Conservation (phyloP, 2,888 invertebrate species). For the Andrena camellia region DNA sequence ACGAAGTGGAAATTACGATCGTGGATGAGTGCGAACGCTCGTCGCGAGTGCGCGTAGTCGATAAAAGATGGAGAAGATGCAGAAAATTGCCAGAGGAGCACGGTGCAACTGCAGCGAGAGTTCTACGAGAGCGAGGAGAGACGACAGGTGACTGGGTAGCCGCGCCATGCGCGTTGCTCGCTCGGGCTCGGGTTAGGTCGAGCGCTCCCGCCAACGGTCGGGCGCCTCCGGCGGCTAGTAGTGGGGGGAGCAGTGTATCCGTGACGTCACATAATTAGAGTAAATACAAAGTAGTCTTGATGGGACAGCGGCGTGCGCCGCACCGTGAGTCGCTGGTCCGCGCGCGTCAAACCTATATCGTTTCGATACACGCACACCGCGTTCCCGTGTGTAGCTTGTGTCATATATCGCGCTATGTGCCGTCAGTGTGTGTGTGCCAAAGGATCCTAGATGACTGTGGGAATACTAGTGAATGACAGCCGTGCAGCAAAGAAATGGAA, state of each 20-base stretch:
- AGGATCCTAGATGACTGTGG: conserved; percentile 82
- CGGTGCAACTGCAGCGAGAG: conserved; percentile 28
- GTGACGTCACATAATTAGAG: conserved; percentile 90
- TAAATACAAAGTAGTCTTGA: conserved; percentile 89
- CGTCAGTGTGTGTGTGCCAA: conserved; percentile 78
- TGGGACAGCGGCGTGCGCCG: conserved; percentile 88
- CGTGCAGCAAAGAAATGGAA: conserved; percentile 82
- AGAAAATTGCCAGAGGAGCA: conserved; percentile 34
- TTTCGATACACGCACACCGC: conserved; percentile 72
- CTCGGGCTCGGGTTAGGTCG: conserved; percentile 67
- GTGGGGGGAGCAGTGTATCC: conserved; percentile 84
- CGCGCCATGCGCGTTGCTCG: conserved; percentile 74
- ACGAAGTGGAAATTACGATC: not conserved
- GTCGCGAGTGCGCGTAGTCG: conserved; percentile 3
- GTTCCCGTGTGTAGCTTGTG: conserved; percentile 59
- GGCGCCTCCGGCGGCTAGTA: conserved; percentile 56
- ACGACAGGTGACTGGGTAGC: conserved; percentile 72
- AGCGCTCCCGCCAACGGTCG: conserved; percentile 71
- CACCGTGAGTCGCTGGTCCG: conserved; percentile 84
- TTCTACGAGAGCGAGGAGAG: conserved; percentile 54
- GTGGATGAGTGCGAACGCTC: not conserved
- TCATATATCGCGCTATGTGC: conserved; percentile 74
- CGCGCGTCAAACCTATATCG: conserved; percentile 79
- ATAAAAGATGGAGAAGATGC: not conserved
- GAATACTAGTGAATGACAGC: conserved; percentile 80